Percentiles rank a stretch among this genome's conserved stretches.
Conservation (phyloP, 2,113 vertebrate species). For the Paramisgurnus dabryanus region DNA sequence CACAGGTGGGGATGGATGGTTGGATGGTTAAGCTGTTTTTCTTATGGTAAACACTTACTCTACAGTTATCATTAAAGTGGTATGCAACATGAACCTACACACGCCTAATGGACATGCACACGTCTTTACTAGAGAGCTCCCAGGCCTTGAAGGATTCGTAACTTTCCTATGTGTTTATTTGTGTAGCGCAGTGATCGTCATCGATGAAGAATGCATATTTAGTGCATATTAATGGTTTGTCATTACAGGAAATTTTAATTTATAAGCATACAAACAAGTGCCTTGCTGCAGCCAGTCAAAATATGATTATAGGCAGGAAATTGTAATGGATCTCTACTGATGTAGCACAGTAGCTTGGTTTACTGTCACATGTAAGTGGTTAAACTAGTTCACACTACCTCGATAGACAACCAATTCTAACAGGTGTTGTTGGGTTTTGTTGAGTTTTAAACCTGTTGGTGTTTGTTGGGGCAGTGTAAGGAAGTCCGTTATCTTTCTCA, state of each 20-base stretch:
- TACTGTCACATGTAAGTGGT: background rate
- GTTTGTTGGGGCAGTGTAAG: too few relatives aligned
- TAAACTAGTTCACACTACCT: background rate
- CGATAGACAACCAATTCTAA: too few relatives aligned
- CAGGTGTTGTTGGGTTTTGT: too few relatives aligned
- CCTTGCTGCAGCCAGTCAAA: slow-evolving; percentile 22
- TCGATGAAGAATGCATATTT: slow-evolving; percentile 2
- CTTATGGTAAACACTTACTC: slow-evolving; percentile 85
- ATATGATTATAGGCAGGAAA: background rate
- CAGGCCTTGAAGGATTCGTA: slow-evolving; percentile 24
- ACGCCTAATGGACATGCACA: slow-evolving; percentile 43
- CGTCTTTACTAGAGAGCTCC: slow-evolving; percentile 38
- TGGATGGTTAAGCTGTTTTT: slow-evolving; percentile 99
- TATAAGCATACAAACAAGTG: background rate
- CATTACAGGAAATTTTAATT: background rate
- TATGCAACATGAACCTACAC: slow-evolving; percentile 38
- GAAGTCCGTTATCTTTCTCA: too few relatives aligned
- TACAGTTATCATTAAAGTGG: slow-evolving; percentile 40
- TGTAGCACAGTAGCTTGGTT: background rate
- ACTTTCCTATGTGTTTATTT: slow-evolving; percentile 4
- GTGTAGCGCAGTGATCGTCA: background rate
- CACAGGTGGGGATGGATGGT: slow-evolving; percentile 99
- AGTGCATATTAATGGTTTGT: background rate
- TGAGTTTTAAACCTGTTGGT: too few relatives aligned
- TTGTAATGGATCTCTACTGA: background rate